Percentiles rank a stretch among this genome's conserved stretches.
Evolutionary conservation across 2,113 vertebrate genomes (phyloP).

Genomic region (Halcyon senegalensis): DNA sequence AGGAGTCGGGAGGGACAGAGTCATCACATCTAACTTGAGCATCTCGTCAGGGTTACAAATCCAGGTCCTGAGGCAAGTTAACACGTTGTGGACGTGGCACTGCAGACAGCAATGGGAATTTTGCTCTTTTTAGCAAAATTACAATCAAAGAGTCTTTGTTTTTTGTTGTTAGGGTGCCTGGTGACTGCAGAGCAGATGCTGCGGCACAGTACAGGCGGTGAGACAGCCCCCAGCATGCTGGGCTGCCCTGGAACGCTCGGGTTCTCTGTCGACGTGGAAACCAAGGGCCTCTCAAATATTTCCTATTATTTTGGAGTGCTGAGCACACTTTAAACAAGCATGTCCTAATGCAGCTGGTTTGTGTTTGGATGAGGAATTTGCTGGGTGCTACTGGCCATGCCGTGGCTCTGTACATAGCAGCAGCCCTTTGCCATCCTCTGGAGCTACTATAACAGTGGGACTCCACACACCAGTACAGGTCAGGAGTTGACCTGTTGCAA

Average conservation of each 20-base stretch:
- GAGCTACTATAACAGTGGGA: no score
- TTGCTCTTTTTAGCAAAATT: not conserved
- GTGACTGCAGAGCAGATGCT: no score
- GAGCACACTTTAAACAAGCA: not conserved
- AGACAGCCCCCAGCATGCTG: no score
- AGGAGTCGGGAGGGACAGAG: not conserved
- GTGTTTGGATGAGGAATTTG: fast-evolving
- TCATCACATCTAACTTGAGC: not conserved
- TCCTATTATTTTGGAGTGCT: not conserved
- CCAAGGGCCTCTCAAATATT: not conserved
- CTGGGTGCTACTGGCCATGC: no score
- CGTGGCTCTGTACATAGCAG: no score
- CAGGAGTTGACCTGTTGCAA: no score
- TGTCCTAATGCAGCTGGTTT: not conserved
- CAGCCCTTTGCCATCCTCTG: no score
- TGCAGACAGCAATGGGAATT: not conserved
- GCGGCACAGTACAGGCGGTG: no score
- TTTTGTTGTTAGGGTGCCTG: no score
- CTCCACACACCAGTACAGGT: no score
- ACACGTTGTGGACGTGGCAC: not conserved
- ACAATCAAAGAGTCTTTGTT: not conserved
- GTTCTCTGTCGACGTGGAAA: not conserved
- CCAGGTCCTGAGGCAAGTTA: not conserved
- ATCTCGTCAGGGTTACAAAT: not conserved
- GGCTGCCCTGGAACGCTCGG: not conserved